These are phyloP conservation scores for Epinephelus fuscoguttatus DNA, from an alignment of 2,113 vertebrate species.

Conservation along the genomic window DNA sequence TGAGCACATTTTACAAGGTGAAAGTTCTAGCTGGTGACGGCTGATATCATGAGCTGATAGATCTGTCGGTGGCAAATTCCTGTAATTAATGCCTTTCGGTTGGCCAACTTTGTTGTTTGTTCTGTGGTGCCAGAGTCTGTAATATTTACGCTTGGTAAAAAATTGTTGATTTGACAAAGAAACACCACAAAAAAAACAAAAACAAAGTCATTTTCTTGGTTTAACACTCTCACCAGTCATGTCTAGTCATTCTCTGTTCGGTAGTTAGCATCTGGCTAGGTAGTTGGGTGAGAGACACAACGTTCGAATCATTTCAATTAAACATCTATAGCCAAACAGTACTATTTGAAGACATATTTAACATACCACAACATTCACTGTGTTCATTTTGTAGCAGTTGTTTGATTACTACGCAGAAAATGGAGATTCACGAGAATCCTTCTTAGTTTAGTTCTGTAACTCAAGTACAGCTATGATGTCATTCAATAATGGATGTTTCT, in stretches of 20 bases:
- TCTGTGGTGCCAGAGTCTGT: not conserved
- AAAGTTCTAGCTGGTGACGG: not conserved
- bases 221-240: not conserved
- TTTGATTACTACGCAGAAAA: not conserved
- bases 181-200: no score
- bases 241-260: not conserved
- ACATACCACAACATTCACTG: not conserved
- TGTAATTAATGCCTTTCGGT: slow-evolving; percentile 15
- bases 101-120: not conserved
- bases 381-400: not conserved
- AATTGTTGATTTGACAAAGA: not conserved
- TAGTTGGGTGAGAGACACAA: not conserved
- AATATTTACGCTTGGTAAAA: not conserved
- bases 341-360: not conserved
- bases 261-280: not conserved
- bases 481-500: slow-evolving; percentile 26
- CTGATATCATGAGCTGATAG: slow-evolving; percentile 13
- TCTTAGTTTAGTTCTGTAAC: slow-evolving; percentile 6
- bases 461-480: slow-evolving; percentile 33
- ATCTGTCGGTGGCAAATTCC: not conserved
- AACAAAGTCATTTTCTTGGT: not conserved
- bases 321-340: not conserved
- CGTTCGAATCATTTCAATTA: not conserved
- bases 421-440: not conserved
- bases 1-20: slow-evolving; percentile 5